Percentiles rank a stretch among this genome's conserved stretches.
phyloP scores from a whole-genome alignment of 2,888 invertebrate species.

The Salpingus planirostris region DNA sequence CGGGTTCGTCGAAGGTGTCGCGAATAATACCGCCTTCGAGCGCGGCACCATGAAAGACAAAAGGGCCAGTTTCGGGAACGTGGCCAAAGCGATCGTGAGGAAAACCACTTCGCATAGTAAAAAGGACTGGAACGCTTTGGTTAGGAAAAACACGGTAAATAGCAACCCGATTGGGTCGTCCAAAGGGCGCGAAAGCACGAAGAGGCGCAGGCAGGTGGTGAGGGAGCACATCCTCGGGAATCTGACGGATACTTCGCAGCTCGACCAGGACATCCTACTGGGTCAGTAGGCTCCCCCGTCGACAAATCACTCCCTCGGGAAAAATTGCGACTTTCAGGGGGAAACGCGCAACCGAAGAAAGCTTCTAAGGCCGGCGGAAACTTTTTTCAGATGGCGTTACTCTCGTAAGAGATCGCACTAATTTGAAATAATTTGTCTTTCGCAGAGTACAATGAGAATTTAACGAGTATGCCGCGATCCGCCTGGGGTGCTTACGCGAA shows the following conservation, averaged over 20 bases:
- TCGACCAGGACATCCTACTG: constrained; percentile 62
- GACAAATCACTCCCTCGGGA: not conserved
- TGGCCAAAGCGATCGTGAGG: constrained; percentile 71
- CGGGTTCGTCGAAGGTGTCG: constrained; percentile 75
- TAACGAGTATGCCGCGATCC: constrained; percentile 64
- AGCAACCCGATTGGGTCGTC: constrained; percentile 74
- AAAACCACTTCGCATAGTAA: constrained; percentile 48
- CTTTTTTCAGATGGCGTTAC: not conserved
- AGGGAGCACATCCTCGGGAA: constrained; percentile 62
- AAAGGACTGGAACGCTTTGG: constrained; percentile 80
- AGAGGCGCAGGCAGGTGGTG: constrained; percentile 61
- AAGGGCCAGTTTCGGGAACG: constrained; percentile 68
- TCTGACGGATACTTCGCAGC: constrained; percentile 50
- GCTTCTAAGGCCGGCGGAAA: too few relatives aligned
- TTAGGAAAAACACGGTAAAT: constrained; percentile 58
- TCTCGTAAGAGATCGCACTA: constrained; percentile 5
- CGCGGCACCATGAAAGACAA: constrained; percentile 49
- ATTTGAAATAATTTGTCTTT: not conserved
- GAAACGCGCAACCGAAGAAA: too few relatives aligned
- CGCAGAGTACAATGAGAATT: constrained; percentile 62
- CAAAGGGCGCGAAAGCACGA: constrained; percentile 54
- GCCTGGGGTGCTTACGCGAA: constrained; percentile 81
- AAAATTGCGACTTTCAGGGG: not conserved
- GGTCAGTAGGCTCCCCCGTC: too few relatives aligned
- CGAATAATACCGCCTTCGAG: constrained; percentile 55